phyloP scores from a whole-genome alignment of 2,888 invertebrate genomes.

The Drosophila picticornis region DNA sequence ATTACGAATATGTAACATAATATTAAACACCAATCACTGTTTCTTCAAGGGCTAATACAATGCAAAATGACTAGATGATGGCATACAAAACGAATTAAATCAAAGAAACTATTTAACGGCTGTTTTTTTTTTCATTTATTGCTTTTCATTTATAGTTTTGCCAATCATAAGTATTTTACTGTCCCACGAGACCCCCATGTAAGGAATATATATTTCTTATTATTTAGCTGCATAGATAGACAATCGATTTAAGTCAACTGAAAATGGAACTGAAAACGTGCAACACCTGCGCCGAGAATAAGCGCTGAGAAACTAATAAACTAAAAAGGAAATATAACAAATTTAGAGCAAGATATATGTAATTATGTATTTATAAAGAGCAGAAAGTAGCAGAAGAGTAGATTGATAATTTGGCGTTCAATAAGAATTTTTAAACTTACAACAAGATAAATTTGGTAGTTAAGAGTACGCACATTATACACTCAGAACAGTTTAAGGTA shows the following conservation, averaged over 20 bases:
- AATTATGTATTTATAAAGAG: conserved; percentile 59
- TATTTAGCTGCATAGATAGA: conserved; percentile 6
- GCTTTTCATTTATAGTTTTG: conserved; percentile 35
- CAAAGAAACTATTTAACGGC: conserved; percentile 33
- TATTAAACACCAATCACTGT: conserved; percentile 84
- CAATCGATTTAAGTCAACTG: conserved; percentile 28
- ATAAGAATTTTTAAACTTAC: conserved; percentile 68
- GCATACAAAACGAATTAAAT: conserved; percentile 71
- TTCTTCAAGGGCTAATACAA: conserved; percentile 79
- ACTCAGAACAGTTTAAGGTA: conserved; percentile 73
- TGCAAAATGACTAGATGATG: conserved; percentile 77
- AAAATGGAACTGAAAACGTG: conserved; percentile 82
- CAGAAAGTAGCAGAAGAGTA: conserved; percentile 69
- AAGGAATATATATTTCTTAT: neutral
- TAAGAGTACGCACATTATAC: conserved; percentile 76
- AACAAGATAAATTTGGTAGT: conserved; percentile 72
- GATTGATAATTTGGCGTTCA: conserved; percentile 75
- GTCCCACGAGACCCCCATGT: conserved; percentile 35
- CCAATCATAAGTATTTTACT: conserved; percentile 53
- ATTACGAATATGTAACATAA: conserved; percentile 83
- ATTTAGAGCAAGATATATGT: conserved; percentile 46
- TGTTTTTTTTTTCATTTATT: conserved; percentile 2
- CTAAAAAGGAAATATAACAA: conserved; percentile 22
- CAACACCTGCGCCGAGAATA: conserved; percentile 72
- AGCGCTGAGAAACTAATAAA: conserved; percentile 48